phyloP scores from a whole-genome alignment of 2,888 invertebrate species.

The Adineta ricciae region DNA sequence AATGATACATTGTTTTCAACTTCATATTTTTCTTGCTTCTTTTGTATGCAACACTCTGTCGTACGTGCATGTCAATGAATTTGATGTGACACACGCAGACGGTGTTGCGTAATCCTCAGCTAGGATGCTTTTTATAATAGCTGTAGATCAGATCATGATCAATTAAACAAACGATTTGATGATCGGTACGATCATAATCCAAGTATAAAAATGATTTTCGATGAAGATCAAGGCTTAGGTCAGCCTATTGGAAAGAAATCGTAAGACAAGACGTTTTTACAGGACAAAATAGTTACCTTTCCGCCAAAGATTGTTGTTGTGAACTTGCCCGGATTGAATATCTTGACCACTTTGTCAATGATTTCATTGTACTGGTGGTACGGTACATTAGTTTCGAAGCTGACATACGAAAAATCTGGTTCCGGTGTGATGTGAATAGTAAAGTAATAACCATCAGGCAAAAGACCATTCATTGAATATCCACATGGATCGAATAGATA shows the following conservation, averaged over 20 bases:
- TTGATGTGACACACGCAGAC: not conserved
- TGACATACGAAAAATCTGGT: slow-evolving; percentile 79
- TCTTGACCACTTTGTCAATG: slow-evolving; percentile 21
- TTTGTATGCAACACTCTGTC: not conserved
- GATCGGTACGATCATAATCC: not conserved
- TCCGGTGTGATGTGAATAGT: slow-evolving; percentile 99
- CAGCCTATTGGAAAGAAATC: not conserved
- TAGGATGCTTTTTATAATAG: not conserved
- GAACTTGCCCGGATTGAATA: slow-evolving; percentile 33
- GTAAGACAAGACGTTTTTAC: too few species aligned
- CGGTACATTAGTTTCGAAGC: slow-evolving; percentile 73
- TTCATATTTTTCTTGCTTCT: not conserved
- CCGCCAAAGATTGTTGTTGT: slow-evolving; percentile 29
- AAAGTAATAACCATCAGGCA: slow-evolving; percentile 78
- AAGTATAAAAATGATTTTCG: not conserved
- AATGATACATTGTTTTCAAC: not conserved
- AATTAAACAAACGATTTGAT: slow-evolving; percentile 8
- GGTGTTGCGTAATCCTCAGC: slow-evolving; percentile 17
- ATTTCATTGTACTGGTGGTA: slow-evolving; percentile 26
- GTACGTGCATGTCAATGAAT: not conserved
- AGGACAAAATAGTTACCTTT: slow-evolving; percentile 24
- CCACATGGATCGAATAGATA: slow-evolving; percentile 86
- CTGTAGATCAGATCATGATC: not conserved
- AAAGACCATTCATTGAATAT: slow-evolving; percentile 15
- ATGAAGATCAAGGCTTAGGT: not conserved